Evolutionary conservation across 2,797 vertebrate genomes (phyloP).

Genomic region (Muscicapa comitata): DNA sequence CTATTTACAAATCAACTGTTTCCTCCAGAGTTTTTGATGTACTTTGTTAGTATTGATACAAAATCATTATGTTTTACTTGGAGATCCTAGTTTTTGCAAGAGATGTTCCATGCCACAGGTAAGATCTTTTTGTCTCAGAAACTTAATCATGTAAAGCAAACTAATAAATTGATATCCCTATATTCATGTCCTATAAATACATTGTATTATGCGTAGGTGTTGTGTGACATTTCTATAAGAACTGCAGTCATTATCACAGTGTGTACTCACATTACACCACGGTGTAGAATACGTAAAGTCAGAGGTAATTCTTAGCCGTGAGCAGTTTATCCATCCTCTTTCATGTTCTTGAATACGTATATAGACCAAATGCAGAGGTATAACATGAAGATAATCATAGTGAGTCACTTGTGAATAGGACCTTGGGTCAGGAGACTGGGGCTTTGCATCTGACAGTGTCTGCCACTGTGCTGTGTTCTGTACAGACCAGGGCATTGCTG

Average conservation of each 20-base stretch:
- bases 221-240: neutral
- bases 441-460: neutral
- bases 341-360: neutral
- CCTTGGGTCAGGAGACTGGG: neutral
- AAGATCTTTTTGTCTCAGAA: slow-evolving; percentile 36
- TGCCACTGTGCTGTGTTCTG: neutral
- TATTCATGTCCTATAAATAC: neutral
- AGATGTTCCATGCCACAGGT: slow-evolving; percentile 47
- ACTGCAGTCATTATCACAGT: neutral
- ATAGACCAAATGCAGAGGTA: slow-evolving; percentile 2
- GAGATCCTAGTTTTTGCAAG: slow-evolving; percentile 21
- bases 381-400: neutral
- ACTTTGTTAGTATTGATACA: slow-evolving; percentile 15
- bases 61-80: neutral
- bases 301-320: neutral
- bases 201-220: neutral
- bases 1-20: slow-evolving; percentile 54
- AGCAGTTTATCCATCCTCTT: neutral
- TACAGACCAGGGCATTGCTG: neutral
- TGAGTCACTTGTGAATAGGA: neutral
- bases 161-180: neutral
- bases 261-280: neutral
- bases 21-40: slow-evolving; percentile 80
- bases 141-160: neutral
- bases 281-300: neutral